Conservation (phyloP, 2,797 vertebrate species). For the Catharus ustulatus region DNA sequence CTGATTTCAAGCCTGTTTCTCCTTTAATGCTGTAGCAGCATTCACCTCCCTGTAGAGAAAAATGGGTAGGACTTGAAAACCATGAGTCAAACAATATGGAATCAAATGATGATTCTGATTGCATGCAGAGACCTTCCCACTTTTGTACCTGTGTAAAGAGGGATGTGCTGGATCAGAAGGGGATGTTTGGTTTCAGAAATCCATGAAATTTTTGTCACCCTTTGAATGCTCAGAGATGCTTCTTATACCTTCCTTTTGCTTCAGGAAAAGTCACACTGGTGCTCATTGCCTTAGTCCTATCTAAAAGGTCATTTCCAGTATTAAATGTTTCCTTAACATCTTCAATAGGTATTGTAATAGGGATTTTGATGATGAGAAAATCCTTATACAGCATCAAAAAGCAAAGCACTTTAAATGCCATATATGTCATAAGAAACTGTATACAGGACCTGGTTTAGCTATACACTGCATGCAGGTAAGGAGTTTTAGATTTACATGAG, state of each 20-base stretch:
- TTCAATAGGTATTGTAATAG: conserved; percentile 93
- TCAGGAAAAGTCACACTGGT: not conserved
- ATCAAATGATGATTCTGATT: not conserved
- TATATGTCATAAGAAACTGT: conserved; percentile 98
- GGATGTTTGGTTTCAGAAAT: not conserved
- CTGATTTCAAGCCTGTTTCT: not conserved
- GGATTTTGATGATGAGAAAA: conserved; percentile 99
- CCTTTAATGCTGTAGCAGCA: not conserved
- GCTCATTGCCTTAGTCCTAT: not conserved
- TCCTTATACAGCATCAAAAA: conserved; percentile 98
- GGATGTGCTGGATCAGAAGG: not conserved
- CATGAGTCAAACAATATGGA: not conserved
- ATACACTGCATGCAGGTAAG: conserved; percentile 99
- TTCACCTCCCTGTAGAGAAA: not conserved
- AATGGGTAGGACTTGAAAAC: not conserved
- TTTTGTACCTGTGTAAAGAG: not conserved
- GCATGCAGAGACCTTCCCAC: fast-evolving
- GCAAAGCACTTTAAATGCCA: conserved; percentile 99
- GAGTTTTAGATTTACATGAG: not conserved
- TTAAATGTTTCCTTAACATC: conserved; percentile 69
- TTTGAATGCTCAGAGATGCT: not conserved
- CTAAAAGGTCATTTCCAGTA: not conserved
- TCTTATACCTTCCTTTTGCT: not conserved
- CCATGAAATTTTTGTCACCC: not conserved
- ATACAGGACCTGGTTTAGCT: conserved; percentile 95